Evolutionary conservation across 2,113 vertebrate species (phyloP).

Genomic region (Phasianus colchicus): DNA sequence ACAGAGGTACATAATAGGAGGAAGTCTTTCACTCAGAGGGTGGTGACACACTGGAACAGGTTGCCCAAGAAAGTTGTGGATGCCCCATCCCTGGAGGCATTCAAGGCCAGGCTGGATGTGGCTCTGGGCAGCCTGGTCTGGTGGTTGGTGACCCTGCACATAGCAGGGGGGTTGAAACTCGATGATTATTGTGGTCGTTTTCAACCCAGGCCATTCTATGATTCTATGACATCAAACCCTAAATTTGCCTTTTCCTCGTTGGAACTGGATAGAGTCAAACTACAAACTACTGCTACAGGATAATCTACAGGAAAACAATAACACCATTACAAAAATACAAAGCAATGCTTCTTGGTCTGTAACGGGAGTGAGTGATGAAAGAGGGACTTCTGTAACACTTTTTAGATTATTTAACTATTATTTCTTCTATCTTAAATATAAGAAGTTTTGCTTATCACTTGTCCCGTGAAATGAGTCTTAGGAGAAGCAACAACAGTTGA

Average conservation of each 20-base stretch:
- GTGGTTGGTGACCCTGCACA: no score
- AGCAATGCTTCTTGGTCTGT: background rate
- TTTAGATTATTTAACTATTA: background rate
- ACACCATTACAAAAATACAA: background rate
- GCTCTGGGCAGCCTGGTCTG: no score
- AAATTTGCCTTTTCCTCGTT: background rate
- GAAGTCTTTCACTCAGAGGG: no score
- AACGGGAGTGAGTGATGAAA: background rate
- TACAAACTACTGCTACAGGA: background rate
- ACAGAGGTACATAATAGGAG: no score
- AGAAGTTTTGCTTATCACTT: slow-evolving; percentile 9
- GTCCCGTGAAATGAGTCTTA: slow-evolving; percentile 26
- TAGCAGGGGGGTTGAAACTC: no score
- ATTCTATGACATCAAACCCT: background rate
- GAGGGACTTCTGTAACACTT: background rate
- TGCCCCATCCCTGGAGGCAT: no score
- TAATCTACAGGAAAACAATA: background rate
- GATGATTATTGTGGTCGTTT: no score
- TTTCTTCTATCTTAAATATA: slow-evolving; percentile 3
- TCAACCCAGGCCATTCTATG: no score
- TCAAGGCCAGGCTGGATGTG: no score
- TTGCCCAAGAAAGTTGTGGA: no score
- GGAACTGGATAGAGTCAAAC: background rate
- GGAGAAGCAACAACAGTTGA: background rate
- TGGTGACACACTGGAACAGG: no score